These are phyloP conservation scores for Cryptophagus acutangulus DNA, from an alignment of 2,888 invertebrate species.

Conservation along the genomic window DNA sequence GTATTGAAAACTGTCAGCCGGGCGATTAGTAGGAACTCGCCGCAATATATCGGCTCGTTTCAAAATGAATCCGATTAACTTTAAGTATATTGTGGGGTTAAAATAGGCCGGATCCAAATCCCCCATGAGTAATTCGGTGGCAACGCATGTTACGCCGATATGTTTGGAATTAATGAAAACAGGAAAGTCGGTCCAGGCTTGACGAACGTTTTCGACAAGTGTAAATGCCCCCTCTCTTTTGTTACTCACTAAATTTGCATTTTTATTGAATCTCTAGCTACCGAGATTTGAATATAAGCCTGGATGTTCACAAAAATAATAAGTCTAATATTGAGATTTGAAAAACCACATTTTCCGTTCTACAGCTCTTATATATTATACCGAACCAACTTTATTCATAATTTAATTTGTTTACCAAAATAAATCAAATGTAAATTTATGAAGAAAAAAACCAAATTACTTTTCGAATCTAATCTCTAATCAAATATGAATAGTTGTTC, in stretches of 20 bases:
- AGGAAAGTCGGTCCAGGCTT: constrained; percentile 25
- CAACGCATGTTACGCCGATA: constrained; percentile 44
- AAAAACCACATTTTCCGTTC: constrained; percentile 8
- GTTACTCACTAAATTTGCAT: constrained; percentile 59
- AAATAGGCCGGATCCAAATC: constrained; percentile 46
- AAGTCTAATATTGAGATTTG: constrained; percentile 58
- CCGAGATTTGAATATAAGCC: constrained; percentile 49
- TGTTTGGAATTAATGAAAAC: constrained; percentile 48
- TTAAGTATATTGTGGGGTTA: constrained; percentile 48
- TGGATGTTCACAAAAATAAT: constrained; percentile 57
- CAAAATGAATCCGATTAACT: constrained; percentile 48
- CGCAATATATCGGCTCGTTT: constrained; percentile 44
- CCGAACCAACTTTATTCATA: too few species aligned
- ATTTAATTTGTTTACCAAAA: neutral
- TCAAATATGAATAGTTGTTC: too few species aligned
- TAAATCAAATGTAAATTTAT: neutral
- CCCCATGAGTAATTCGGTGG: constrained; percentile 48
- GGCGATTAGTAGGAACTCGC: constrained; percentile 36
- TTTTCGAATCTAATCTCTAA: too few species aligned
- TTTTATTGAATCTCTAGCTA: constrained; percentile 50
- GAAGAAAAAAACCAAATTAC: too few species aligned
- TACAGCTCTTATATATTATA: neutral
- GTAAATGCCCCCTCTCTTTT: constrained; percentile 48
- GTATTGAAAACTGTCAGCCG: constrained; percentile 40
- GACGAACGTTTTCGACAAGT: constrained; percentile 47